Evolutionary conservation across 2,797 vertebrate species (phyloP), one percentile per base, ranked within the genome.

Genomic region (Chloroceryle amazona): DNA sequence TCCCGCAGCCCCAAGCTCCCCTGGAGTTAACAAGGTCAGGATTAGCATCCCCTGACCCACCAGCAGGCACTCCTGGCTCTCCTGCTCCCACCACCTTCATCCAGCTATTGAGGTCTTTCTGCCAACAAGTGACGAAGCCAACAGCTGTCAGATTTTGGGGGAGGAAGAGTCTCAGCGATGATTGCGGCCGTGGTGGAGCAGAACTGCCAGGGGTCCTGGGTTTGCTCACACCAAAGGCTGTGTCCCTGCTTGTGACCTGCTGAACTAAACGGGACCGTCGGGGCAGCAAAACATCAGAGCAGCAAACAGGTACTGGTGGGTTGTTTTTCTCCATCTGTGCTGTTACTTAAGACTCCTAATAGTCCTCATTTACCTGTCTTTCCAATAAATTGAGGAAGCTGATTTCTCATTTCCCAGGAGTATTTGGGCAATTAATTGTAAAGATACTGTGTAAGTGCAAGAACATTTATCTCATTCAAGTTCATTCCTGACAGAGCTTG

Each of bases 111-210:
- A 71, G 28, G 31, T 39, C 44, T 54, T 16, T n/a, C 28, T 19
- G 15, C 44, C 52, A 75, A 61, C 0, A 39, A 2, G 11, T 3
- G 2, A 16, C 0, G 1, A 35, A 75, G 25, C 13, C 1, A 3
- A 66, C 0, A 3, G 12, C 28, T 46, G 20, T 37, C 0, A 1
- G 21, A 33, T 22, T 90, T 90, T 5, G 39, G 4, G 9, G 4
- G 17, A 68, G 65, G 26, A 41, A 39, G 6, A 11, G 9, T 42
- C 52, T 60, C 1, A 1, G 44, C 1, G 5, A 21, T 0, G 1
- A 15, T 0, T 54, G 37, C 12, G 11, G 44, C 33, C 0, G 0
- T 16, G 4, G 0, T 16, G 4, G 39, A 73, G 39, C 39, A 71
- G 29, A 1, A 3, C 35, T 86, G 51, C 13, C 51, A 28, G 42